Evolutionary conservation across 2,113 vertebrate genomes (phyloP).

Genomic region (Cephalophus harveyi): DNA sequence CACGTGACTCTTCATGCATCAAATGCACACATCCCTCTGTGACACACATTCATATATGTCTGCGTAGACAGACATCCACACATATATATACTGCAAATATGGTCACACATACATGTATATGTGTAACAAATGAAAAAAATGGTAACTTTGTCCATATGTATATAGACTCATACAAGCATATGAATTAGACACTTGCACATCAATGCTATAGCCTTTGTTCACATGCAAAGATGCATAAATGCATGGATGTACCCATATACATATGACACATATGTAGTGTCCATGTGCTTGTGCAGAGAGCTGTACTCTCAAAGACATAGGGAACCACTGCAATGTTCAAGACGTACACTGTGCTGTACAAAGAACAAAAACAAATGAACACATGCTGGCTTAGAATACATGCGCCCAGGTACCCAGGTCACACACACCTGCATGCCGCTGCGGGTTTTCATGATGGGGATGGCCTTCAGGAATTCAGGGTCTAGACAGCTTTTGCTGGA

Average conservation of each 20-base stretch:
- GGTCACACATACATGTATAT: background rate
- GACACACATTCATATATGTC: background rate
- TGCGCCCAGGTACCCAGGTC: rapidly evolving
- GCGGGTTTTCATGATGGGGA: slow-evolving; percentile 99
- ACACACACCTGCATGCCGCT: slow-evolving; percentile 95
- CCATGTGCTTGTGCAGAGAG: background rate
- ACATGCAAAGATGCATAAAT: background rate
- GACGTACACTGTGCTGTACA: background rate
- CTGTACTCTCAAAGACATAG: background rate
- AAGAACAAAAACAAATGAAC: background rate
- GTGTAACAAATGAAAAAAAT: background rate
- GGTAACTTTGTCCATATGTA: background rate
- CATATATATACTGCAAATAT: background rate
- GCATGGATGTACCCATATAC: background rate
- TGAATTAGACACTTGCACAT: background rate
- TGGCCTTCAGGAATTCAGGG: slow-evolving; percentile 98
- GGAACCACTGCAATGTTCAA: background rate
- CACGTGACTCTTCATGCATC: background rate
- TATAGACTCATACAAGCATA: background rate
- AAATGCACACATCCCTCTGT: background rate
- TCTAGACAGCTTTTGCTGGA: slow-evolving; percentile 97
- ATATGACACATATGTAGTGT: background rate
- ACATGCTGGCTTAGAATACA: background rate
- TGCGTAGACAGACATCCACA: background rate
- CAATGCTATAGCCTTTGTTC: background rate